Conservation (phyloP, 2,113 vertebrate species). For the Trichechus manatus region DNA sequence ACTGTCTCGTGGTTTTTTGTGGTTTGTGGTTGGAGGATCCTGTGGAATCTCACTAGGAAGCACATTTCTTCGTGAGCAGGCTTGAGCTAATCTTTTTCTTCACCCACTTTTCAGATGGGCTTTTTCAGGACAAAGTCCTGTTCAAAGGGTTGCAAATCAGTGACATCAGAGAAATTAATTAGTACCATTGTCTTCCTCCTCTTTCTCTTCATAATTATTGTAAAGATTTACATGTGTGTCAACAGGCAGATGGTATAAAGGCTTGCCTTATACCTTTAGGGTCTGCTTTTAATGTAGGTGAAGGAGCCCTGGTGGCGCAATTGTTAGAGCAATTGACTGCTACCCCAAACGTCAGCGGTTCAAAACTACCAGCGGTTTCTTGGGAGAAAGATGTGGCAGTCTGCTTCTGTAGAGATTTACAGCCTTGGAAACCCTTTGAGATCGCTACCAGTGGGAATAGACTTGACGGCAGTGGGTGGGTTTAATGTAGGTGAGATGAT, state of each 20-base stretch:
- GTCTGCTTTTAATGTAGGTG: neutral
- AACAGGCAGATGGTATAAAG: neutral
- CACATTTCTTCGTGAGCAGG: neutral
- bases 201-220: neutral
- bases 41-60: neutral
- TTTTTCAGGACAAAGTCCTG: neutral
- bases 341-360: no score
- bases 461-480: no score
- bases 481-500: neutral
- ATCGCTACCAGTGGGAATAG: no score
- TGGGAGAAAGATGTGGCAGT: no score
- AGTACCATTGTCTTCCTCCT: neutral
- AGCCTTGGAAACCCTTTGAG: no score
- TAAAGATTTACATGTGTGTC: neutral
- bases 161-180: neutral
- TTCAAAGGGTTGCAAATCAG: neutral
- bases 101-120: neutral
- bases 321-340: no score
- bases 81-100: conserved; percentile 19
- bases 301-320: neutral
- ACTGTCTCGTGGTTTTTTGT: neutral
- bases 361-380: no score
- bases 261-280: neutral
- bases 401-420: no score
- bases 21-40: conserved; percentile 13